Evolutionary conservation across 2,797 vertebrate genomes (phyloP), one percentile per base, ranked within the genome.

Genomic region (Lagodon rhomboides): DNA sequence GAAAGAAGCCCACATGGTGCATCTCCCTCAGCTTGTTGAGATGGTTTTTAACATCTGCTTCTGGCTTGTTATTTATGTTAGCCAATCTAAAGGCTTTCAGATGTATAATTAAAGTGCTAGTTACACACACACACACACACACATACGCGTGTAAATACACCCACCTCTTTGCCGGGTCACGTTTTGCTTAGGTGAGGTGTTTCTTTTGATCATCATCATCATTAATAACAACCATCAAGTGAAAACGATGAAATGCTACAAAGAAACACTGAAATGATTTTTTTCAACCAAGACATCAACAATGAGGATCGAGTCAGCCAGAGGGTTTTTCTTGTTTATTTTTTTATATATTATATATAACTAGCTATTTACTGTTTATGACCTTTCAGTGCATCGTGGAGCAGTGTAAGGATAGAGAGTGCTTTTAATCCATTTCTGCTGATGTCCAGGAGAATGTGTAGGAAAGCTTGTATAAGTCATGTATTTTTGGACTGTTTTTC

Each of bases 131-230:
- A 77, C 85, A 77, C 85, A 27, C 44, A 77, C 85, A 69, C 77
- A 27, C 44, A 53, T 9, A 2, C 22, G 41, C 44, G 23, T 69
- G 70, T 68, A 60, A 80, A 75, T 62, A 85, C 79, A 80, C 78
- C 56, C 72, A 72, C 80, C 70, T 75, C 87, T 90, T 93, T 89
- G 77, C 81, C 51, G 75, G 92, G 92, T 94, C 91, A 90, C 85
- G 65, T 92, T 92, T 88, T 87, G 82, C 85, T 90, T 86, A 90
- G 89, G 84, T 89, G 85, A 91, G 83, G 77, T 67, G 68, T 89
- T 94, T 92, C 90, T 92, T 94, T 95, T 94, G 91, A 93, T 95
- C 93, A 92, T 85, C 82, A 77, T 86, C 88, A 79, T 90, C 86
- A 85, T 86, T 91, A 87, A 85, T 83, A 65, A 54, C 77, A 82